Evolutionary conservation across 1,140 invertebrate genomes (phyloP).

Genomic region (Thalassaphorura encarpata): DNA sequence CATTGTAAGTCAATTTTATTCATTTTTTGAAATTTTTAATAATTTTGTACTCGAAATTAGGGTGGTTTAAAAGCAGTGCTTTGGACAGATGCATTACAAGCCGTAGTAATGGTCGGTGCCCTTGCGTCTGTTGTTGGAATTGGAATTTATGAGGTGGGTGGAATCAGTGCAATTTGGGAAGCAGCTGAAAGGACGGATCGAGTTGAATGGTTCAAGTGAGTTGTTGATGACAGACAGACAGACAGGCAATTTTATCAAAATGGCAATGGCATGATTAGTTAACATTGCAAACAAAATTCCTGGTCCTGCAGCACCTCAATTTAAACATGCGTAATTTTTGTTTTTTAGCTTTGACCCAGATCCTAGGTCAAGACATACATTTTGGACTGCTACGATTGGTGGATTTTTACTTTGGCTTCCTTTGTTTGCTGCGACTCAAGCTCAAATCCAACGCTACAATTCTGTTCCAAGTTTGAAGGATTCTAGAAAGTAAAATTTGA

Average conservation of each 20-base stretch:
- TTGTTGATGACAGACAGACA: neutral
- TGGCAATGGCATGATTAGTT: neutral
- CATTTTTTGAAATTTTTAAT: constrained; percentile 10
- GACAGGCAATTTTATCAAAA: too few species aligned
- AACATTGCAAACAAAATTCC: too few species aligned
- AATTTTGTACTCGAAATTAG: constrained; percentile 22
- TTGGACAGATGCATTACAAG: constrained; percentile 76
- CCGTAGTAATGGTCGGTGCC: constrained; percentile 54
- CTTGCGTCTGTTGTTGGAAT: constrained; percentile 42
- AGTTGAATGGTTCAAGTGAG: constrained; percentile 41
- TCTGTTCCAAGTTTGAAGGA: constrained; percentile 33
- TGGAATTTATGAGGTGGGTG: constrained; percentile 42
- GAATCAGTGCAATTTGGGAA: constrained; percentile 40
- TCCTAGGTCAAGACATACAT: constrained; percentile 56
- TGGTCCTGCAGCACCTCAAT: neutral
- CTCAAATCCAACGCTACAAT: constrained; percentile 44
- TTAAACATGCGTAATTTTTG: neutral
- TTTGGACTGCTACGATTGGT: constrained; percentile 79
- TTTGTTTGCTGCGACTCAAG: constrained; percentile 85
- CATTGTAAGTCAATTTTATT: constrained; percentile 45
- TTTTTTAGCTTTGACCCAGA: constrained; percentile 40
- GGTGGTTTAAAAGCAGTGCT: constrained; percentile 39
- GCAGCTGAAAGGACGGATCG: constrained; percentile 36
- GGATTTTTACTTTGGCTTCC: constrained; percentile 84
- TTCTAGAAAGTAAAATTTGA: constrained; percentile 34